Percentiles rank a stretch among this genome's conserved stretches.
Conservation (phyloP, 2,888 invertebrate genomes). For the Camptogramma bilineatum region DNA sequence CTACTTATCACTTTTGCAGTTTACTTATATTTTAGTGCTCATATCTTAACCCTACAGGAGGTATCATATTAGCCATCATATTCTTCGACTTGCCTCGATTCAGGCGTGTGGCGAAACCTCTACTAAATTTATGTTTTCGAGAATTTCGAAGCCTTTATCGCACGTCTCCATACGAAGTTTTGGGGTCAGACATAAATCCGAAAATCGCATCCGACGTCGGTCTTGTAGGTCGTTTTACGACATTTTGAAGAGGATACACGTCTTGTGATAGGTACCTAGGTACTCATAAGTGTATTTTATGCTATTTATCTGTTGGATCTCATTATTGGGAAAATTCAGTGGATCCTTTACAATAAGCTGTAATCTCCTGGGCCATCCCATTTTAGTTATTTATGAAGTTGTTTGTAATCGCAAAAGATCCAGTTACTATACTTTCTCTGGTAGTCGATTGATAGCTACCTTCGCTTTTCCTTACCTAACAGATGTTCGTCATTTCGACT, state of each 20-base stretch:
- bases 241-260: slow-evolving; percentile 54
- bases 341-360: slow-evolving; percentile 36
- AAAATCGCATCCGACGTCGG: slow-evolving; percentile 56
- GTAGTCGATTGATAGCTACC: slow-evolving; percentile 3
- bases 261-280: slow-evolving; percentile 41
- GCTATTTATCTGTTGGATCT: slow-evolving; percentile 41
- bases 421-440: background rate
- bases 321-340: slow-evolving; percentile 41
- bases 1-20: slow-evolving; percentile 34
- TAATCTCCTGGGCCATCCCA: background rate
- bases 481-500: slow-evolving; percentile 11
- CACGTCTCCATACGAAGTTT: slow-evolving; percentile 58
- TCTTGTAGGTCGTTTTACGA: slow-evolving; percentile 58
- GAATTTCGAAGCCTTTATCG: slow-evolving; percentile 57
- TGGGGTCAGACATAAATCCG: slow-evolving; percentile 62
- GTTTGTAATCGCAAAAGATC: slow-evolving; percentile 8
- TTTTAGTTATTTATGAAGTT: background rate
- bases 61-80: slow-evolving; percentile 31
- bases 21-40: slow-evolving; percentile 41
- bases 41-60: slow-evolving; percentile 38
- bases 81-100: slow-evolving; percentile 40
- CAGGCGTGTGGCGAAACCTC: slow-evolving; percentile 43
- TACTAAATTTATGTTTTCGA: slow-evolving; percentile 56
- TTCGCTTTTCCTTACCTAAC: background rate
- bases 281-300: slow-evolving; percentile 45